Evolutionary conservation across 1,140 invertebrate genomes (phyloP).

Genomic region (Prorops nasuta): DNA sequence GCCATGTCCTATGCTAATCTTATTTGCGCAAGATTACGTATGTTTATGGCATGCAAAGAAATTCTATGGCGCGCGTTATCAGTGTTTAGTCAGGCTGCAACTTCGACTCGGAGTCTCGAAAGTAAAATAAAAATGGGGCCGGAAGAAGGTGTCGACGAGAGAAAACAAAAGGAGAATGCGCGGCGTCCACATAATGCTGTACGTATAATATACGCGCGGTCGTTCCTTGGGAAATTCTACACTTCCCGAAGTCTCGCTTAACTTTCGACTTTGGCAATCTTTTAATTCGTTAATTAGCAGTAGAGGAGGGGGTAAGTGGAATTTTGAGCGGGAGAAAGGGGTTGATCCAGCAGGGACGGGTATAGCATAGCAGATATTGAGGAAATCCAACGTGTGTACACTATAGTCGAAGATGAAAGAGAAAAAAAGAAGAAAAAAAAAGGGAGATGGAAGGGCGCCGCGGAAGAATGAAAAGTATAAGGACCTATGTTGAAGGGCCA

Average conservation of each 20-base stretch:
- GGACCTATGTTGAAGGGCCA: conserved; percentile 43
- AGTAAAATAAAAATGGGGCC: conserved; percentile 24
- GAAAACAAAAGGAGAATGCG: conserved; percentile 26
- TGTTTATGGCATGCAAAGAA: conserved; percentile 59
- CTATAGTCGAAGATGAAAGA: conserved; percentile 26
- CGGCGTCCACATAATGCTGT: no score
- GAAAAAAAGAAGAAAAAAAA: conserved; percentile 23
- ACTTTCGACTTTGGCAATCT: no score
- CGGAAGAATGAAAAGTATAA: conserved; percentile 23
- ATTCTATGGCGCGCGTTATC: conserved; percentile 50
- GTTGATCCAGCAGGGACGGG: no score
- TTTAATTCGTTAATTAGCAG: no score
- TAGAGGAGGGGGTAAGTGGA: no score
- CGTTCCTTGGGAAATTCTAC: no score
- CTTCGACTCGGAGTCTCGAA: conserved; percentile 32
- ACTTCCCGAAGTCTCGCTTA: no score
- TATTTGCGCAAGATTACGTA: conserved; percentile 58
- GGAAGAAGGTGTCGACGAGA: conserved; percentile 20
- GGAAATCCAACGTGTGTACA: conserved; percentile 37
- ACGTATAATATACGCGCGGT: no score
- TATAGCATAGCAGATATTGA: conserved; percentile 12
- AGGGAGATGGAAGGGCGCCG: no score
- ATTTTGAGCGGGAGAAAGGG: no score
- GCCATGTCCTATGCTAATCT: conserved; percentile 54
- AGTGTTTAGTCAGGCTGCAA: conserved; percentile 55